Percentiles rank a stretch among this genome's conserved stretches.
Conservation (phyloP, 2,797 vertebrate genomes). For the Parambassis ranga region DNA sequence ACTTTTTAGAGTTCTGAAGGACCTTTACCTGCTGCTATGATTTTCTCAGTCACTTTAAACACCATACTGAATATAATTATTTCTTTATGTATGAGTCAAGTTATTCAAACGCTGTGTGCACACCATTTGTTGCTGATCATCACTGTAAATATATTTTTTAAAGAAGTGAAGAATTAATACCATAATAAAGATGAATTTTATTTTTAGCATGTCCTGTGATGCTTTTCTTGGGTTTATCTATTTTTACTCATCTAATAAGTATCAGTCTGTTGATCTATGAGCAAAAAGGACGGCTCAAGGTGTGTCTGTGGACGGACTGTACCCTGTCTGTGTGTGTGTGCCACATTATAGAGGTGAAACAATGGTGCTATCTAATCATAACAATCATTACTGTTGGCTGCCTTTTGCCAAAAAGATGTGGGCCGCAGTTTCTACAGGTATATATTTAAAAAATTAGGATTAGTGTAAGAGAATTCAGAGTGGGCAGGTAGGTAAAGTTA, state of each 20-base stretch:
- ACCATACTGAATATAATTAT: conserved; percentile 11
- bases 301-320: neutral
- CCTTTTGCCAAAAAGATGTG: neutral
- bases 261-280: neutral
- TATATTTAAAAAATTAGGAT: conserved; percentile 31
- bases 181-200: conserved; percentile 80
- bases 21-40: conserved; percentile 67
- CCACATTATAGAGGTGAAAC: no score
- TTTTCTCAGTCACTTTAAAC: conserved; percentile 53
- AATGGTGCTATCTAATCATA: neutral
- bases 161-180: conserved; percentile 73
- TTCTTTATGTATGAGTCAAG: conserved; percentile 37
- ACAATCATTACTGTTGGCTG: neutral
- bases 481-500: conserved; percentile 42
- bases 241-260: conserved; percentile 4
- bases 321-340: no score
- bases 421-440: no score
- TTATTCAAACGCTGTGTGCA: conserved; percentile 40
- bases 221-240: conserved; percentile 7
- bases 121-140: conserved; percentile 42
- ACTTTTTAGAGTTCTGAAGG: conserved; percentile 51
- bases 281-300: neutral
- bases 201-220: conserved; percentile 67
- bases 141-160: conserved; percentile 66
- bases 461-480: conserved; percentile 16